A percentile compares a stretch with the other conserved stretches of the same genome.
These are phyloP conservation scores for Acronicta psi DNA, from an alignment of 2,888 invertebrate species.

Conservation along the genomic window DNA sequence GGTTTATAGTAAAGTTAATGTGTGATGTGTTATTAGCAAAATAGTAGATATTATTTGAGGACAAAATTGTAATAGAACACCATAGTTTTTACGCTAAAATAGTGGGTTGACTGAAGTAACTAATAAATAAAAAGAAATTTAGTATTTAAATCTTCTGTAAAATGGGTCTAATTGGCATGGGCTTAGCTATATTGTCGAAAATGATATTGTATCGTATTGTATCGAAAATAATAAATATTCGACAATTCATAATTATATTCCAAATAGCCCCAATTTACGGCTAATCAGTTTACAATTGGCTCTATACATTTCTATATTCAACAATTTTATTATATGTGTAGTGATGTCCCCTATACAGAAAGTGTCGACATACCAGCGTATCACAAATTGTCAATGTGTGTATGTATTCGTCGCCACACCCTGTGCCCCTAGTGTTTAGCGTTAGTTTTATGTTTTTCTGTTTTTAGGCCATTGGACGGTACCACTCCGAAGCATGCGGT, in stretches of 20 bases:
- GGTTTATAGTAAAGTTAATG: background rate
- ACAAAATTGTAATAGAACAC: no score
- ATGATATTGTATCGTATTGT: no score
- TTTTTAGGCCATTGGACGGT: constrained; percentile 91
- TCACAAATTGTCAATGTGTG: constrained; percentile 60
- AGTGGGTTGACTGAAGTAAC: no score
- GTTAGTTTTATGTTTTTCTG: constrained; percentile 86
- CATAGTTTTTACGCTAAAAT: no score
- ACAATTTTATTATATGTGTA: background rate
- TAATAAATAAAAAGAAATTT: no score
- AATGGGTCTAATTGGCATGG: background rate
- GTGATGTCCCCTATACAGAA: background rate
- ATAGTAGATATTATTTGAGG: background rate
- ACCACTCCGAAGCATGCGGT: constrained; percentile 88
- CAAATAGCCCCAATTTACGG: background rate
- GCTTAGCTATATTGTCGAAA: background rate
- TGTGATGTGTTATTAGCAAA: background rate
- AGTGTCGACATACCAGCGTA: constrained; percentile 53
- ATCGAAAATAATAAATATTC: no score
- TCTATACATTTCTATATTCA: no score
- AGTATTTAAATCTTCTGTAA: background rate
- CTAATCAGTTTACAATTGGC: no score
- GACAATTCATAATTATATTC: background rate
- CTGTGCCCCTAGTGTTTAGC: constrained; percentile 75
- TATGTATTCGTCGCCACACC: constrained; percentile 58